Evolutionary conservation across 2,888 invertebrate genomes (phyloP), one percentile per base, ranked within the genome.

Genomic region (Polia nebulosa): DNA sequence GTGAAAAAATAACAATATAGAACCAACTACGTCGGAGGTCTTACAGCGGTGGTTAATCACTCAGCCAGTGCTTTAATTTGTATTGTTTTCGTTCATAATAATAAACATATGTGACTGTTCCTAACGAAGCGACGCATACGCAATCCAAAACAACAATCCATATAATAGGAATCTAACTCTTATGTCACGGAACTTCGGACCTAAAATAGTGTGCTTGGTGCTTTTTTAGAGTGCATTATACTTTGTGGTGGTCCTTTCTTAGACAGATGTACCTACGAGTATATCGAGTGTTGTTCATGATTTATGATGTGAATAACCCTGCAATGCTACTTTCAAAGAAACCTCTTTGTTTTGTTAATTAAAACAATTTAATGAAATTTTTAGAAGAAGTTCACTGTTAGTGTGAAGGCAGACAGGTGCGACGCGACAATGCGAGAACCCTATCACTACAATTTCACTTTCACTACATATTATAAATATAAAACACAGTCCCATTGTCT

Each of bases 41-140:
- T 55, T 17, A 11, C 44, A 45, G 3, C 34, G 2, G 15, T 49
- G 11, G 55, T 52, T 49, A 44, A 47, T 77, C 74, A 63, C 62
- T 73, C 68, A 41, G 13, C 70, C 78, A 41, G 58, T 77, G 81
- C 79, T 86, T 85, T 86, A 87, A 87, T 89, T 78, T 80, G 82
- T 86, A 87, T 88, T 89, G 87, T 90, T 88, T 87, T 81, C 77
- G 70, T 78, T 82, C 72, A 81, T 71, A 83, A 88, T 83, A 82
- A 71, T 71, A 86, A 84, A 79, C 82, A 59, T 69, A 68, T 63
- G 53, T 52, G 32, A 55, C 56, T 55, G 62, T 63, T 60, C 58
- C 44, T 59, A 60, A 71, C 67, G 63, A 62, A 56, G 51, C 51
- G 36, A 39, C 52, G 56, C 56, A 60, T 20, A 27, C 45, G 47